A percentile compares a stretch with the other conserved stretches of the same genome.
Evolutionary conservation across 2,888 invertebrate species (phyloP).

Genomic region (Cybosia mesomella): DNA sequence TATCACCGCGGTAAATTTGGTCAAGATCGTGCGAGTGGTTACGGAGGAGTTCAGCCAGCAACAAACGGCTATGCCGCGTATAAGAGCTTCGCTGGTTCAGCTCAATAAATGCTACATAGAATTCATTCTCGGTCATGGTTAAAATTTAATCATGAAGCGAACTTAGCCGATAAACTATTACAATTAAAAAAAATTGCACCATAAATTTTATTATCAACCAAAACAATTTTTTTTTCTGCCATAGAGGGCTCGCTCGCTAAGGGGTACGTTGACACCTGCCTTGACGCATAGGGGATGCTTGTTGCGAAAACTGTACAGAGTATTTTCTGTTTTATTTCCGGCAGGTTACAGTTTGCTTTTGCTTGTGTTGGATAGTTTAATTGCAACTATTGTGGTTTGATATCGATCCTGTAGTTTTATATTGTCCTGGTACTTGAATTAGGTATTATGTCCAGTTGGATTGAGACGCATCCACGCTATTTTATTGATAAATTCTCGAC

Average conservation of each 20-base stretch:
- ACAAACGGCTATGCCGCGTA: too few species aligned
- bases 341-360: background rate
- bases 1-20: too few species aligned
- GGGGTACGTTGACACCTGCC: constrained; percentile 46
- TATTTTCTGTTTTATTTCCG: background rate
- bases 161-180: background rate
- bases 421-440: constrained; percentile 13
- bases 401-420: constrained; percentile 33
- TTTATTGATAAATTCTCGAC: too few species aligned
- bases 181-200: constrained; percentile 22
- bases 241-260: constrained; percentile 26
- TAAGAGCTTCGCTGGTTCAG: too few species aligned
- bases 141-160: background rate
- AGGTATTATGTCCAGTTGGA: constrained; percentile 7
- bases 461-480: too few species aligned
- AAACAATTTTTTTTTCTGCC: constrained; percentile 29
- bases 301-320: constrained; percentile 18
- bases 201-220: constrained; percentile 32
- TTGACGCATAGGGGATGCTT: constrained; percentile 33
- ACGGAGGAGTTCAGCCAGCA: too few species aligned
- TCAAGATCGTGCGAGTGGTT: too few species aligned
- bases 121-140: too few species aligned
- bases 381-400: constrained; percentile 12
- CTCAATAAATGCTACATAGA: too few species aligned
- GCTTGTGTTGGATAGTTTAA: constrained; percentile 6